These are phyloP conservation scores for Meleagris gallopavo DNA, from an alignment of 2,113 vertebrate species.

Conservation along the genomic window DNA sequence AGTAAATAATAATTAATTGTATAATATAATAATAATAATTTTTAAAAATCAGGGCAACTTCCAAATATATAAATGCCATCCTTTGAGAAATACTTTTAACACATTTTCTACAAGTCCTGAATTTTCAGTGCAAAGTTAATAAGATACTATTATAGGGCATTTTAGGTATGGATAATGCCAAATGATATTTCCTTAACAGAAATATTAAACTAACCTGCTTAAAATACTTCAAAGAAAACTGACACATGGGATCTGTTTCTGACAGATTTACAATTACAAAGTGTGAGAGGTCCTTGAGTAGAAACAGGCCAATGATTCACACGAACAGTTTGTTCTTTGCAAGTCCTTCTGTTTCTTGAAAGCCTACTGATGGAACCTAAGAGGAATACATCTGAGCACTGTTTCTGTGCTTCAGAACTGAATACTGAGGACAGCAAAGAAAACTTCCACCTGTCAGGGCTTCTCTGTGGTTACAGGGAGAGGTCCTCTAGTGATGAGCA, in stretches of 20 bases:
- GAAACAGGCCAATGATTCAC: slow-evolving; percentile 83
- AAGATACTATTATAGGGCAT: not conserved
- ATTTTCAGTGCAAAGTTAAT: not conserved
- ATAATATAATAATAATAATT: no score
- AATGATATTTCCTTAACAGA: not conserved
- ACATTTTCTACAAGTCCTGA: not conserved
- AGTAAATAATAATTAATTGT: no score
- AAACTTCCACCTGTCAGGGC: not conserved
- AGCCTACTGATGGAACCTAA: slow-evolving; percentile 80
- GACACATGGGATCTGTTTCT: slow-evolving; percentile 87
- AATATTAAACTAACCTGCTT: slow-evolving; percentile 77
- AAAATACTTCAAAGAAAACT: slow-evolving; percentile 90
- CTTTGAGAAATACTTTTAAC: not conserved
- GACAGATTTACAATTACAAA: slow-evolving; percentile 85
- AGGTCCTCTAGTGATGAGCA: not conserved
- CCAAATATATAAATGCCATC: not conserved
- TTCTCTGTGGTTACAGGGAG: not conserved
- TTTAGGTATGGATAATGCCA: not conserved
- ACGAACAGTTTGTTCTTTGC: slow-evolving; percentile 78
- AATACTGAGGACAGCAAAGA: not conserved
- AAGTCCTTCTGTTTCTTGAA: slow-evolving; percentile 82
- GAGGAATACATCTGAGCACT: not conserved
- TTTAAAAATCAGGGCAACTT: not conserved
- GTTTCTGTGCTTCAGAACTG: not conserved
- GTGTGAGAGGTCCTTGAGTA: slow-evolving; percentile 80